A percentile compares a stretch with the other conserved stretches of the same genome.
Conservation (phyloP, 2,888 invertebrate genomes). For the Apantesis nais region DNA sequence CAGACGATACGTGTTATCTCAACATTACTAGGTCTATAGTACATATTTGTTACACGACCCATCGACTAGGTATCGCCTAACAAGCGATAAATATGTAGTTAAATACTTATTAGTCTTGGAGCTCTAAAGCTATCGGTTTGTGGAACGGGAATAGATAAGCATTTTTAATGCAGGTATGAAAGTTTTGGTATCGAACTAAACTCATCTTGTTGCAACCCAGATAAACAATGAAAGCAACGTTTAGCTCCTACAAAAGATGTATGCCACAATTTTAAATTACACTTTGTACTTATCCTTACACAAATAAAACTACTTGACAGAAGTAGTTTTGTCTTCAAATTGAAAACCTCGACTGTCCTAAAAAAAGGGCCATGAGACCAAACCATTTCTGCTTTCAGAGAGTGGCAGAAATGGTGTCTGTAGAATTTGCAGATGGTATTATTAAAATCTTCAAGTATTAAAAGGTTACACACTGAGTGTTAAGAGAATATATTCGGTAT, state of each 20-base stretch:
- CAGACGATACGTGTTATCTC: no score
- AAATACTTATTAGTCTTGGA: slow-evolving; percentile 27
- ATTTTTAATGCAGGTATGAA: slow-evolving; percentile 33
- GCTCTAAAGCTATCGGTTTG: slow-evolving; percentile 50
- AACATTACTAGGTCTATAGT: slow-evolving; percentile 41
- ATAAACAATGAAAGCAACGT: not conserved
- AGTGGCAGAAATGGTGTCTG: no score
- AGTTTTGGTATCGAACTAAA: slow-evolving; percentile 19
- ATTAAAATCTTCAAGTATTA: slow-evolving; percentile 20
- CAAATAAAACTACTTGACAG: not conserved
- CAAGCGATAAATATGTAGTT: not conserved
- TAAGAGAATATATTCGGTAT: slow-evolving; percentile 57
- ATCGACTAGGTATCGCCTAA: slow-evolving; percentile 37
- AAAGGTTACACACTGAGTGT: slow-evolving; percentile 11
- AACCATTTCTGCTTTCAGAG: not conserved
- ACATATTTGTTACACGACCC: slow-evolving; percentile 46
- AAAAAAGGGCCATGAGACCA: not conserved
- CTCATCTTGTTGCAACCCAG: not conserved
- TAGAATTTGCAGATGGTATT: not conserved
- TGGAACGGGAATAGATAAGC: slow-evolving; percentile 51
- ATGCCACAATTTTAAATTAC: not conserved
- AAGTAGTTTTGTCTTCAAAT: not conserved
- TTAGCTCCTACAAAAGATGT: not conserved
- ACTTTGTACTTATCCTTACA: not conserved
- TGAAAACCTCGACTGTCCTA: not conserved